Evolutionary conservation across 2,888 invertebrate genomes (phyloP).

Genomic region (Lathronympha strigana): DNA sequence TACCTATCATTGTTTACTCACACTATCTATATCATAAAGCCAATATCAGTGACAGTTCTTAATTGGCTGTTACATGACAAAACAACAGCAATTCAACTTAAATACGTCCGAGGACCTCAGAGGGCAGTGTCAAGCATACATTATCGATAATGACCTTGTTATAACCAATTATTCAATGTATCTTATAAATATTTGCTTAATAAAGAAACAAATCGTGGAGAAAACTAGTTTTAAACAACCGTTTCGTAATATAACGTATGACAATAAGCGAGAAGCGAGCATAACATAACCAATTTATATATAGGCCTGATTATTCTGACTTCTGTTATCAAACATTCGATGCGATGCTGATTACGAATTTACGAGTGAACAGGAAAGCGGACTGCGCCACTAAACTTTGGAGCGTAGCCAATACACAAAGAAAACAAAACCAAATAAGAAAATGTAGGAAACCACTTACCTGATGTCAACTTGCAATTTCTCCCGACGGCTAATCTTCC

Average conservation of each 20-base stretch:
- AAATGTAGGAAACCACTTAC: slow-evolving; percentile 64
- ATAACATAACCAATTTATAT: slow-evolving; percentile 42
- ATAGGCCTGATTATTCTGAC: slow-evolving; percentile 48
- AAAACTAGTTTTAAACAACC: slow-evolving; percentile 17
- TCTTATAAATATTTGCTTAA: not conserved
- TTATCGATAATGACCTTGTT: slow-evolving; percentile 36
- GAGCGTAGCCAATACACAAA: slow-evolving; percentile 67
- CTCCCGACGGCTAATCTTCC: slow-evolving; percentile 78
- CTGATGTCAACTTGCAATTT: slow-evolving; percentile 76
- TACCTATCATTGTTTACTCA: slow-evolving; percentile 31
- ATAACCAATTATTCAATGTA: slow-evolving; percentile 8
- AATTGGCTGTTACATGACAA: not conserved
- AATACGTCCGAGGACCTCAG: slow-evolving; percentile 8
- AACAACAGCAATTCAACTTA: slow-evolving; percentile 13
- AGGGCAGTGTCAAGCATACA: slow-evolving; percentile 30
- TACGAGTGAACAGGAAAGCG: slow-evolving; percentile 46
- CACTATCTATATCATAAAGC: not conserved
- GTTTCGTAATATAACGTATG: slow-evolving; percentile 27
- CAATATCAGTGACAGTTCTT: slow-evolving; percentile 25
- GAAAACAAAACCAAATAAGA: slow-evolving; percentile 57
- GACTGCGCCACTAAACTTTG: slow-evolving; percentile 65
- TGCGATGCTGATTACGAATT: slow-evolving; percentile 51
- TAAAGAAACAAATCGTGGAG: slow-evolving; percentile 7
- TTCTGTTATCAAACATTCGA: slow-evolving; percentile 75
- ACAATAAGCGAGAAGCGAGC: slow-evolving; percentile 29